Conservation (phyloP, 2,888 invertebrate genomes). For the Cheilosia impressa region DNA sequence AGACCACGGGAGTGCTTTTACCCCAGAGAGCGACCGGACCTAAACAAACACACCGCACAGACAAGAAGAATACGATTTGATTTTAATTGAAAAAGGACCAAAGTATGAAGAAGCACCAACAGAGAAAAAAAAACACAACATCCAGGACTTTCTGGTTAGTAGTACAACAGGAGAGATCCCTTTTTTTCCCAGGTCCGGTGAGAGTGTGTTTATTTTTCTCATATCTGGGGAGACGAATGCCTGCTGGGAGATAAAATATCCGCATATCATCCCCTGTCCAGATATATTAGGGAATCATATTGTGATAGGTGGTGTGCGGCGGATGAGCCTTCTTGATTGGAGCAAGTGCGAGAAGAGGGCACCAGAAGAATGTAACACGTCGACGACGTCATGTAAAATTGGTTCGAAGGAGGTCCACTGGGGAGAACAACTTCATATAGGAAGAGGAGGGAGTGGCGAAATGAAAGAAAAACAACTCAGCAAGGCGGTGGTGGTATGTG, state of each 20-base stretch:
- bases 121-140: slow-evolving; percentile 27
- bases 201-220: slow-evolving; percentile 65
- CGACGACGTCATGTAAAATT: slow-evolving; percentile 49
- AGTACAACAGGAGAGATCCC: slow-evolving; percentile 47
- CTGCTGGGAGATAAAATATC: slow-evolving; percentile 72
- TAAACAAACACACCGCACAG: slow-evolving; percentile 68
- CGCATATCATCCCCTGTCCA: slow-evolving; percentile 68
- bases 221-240: slow-evolving; percentile 68
- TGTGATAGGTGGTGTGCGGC: slow-evolving; percentile 32
- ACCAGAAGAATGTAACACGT: slow-evolving; percentile 55
- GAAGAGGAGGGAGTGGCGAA: slow-evolving; percentile 13
- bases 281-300: slow-evolving; percentile 60
- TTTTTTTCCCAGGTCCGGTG: slow-evolving; percentile 9
- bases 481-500: neutral
- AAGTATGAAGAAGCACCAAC: slow-evolving; percentile 28
- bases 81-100: slow-evolving; percentile 75
- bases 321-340: slow-evolving; percentile 54
- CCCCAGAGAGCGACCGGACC: slow-evolving; percentile 54
- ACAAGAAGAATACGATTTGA: slow-evolving; percentile 73
- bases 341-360: neutral
- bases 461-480: slow-evolving; percentile 64
- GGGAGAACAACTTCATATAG: slow-evolving; percentile 6
- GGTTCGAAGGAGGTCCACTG: slow-evolving; percentile 34
- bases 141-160: slow-evolving; percentile 47
- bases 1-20: slow-evolving; percentile 45